A percentile compares a stretch with the other conserved stretches of the same genome.
Evolutionary conservation across 2,888 invertebrate species (phyloP).

Genomic region (Abscondita cerata): DNA sequence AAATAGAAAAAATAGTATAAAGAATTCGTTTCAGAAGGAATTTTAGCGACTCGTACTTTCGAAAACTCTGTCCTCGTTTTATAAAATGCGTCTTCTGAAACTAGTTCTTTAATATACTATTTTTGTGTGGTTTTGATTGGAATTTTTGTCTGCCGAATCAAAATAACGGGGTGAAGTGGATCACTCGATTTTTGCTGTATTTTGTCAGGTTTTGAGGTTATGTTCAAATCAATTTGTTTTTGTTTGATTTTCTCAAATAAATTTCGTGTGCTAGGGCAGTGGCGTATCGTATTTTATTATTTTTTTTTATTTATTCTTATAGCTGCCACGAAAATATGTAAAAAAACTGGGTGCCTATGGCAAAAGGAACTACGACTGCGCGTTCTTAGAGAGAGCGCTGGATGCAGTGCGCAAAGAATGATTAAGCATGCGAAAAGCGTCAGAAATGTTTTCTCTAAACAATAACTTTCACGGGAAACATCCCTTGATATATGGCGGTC

Average conservation of each 20-base stretch:
- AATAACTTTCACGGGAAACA: neutral
- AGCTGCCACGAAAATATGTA: constrained; percentile 9
- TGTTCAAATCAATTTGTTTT: neutral
- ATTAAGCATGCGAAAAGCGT: constrained; percentile 6
- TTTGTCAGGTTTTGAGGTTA: neutral
- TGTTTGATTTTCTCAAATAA: neutral
- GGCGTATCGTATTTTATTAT: neutral
- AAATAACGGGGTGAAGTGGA: neutral
- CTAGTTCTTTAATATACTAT: too few relatives aligned
- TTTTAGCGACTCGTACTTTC: too few relatives aligned
- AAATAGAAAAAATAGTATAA: too few relatives aligned
- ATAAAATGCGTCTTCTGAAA: too few relatives aligned
- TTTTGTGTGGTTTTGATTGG: too few relatives aligned
- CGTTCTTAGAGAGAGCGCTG: constrained; percentile 3
- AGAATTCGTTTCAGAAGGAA: too few relatives aligned
- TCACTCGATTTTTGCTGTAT: neutral
- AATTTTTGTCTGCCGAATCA: neutral
- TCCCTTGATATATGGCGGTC: constrained; percentile 10
- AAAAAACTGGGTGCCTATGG: constrained; percentile 11
- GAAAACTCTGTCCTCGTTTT: too few relatives aligned
- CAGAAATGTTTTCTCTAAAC: constrained; percentile 3
- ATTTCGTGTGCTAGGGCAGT: neutral
- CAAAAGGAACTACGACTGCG: constrained; percentile 10
- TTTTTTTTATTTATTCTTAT: neutral
- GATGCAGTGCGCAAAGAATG: constrained; percentile 4